phyloP scores from a whole-genome alignment of 37 sponge, comb jelly and placozoan species.

The Spongilla lacustris region DNA sequence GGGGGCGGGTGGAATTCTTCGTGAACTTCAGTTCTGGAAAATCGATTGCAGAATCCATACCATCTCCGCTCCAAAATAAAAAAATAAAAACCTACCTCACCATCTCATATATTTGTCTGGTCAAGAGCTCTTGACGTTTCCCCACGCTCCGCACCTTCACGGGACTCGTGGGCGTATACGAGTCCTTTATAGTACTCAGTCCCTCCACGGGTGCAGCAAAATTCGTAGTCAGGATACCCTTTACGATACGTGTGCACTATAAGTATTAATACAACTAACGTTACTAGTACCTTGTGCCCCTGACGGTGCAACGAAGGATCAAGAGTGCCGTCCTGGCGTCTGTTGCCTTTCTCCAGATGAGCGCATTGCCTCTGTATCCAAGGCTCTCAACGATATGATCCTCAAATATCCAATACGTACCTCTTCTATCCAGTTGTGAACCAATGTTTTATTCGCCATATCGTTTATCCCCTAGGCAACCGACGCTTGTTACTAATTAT shows the following conservation, averaged over 20 bases:
- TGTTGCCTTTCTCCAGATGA: slow-evolving; percentile 46
- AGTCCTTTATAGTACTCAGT: slow-evolving; percentile 18
- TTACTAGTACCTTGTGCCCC: slow-evolving; percentile 57
- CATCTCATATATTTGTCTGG: slow-evolving; percentile 36
- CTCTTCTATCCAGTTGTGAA: slow-evolving; percentile 87
- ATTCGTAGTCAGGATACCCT: slow-evolving; percentile 50
- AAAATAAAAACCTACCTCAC: slow-evolving; percentile 36
- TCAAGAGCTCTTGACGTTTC: slow-evolving; percentile 36
- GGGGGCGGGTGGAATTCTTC: slow-evolving; percentile 71
- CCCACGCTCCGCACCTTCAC: slow-evolving; percentile 11
- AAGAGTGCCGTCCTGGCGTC: slow-evolving; percentile 59
- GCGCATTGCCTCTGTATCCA: slow-evolving; percentile 61
- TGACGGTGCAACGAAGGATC: slow-evolving; percentile 43
- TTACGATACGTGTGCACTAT: neutral
- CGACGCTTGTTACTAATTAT: neutral
- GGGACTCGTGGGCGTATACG: slow-evolving; percentile 25
- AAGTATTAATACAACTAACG: neutral
- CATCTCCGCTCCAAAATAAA: too few relatives aligned
- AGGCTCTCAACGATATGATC: neutral
- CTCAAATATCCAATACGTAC: slow-evolving; percentile 7
- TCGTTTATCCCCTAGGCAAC: slow-evolving; percentile 7
- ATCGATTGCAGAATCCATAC: neutral
- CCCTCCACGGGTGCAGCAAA: slow-evolving; percentile 2
- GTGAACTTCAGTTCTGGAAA: slow-evolving; percentile 46
- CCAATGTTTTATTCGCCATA: slow-evolving; percentile 62